Evolutionary conservation across 1,140 invertebrate species (phyloP), one percentile per base, ranked within the genome.

Genomic region (Pseudoatta argentina): DNA sequence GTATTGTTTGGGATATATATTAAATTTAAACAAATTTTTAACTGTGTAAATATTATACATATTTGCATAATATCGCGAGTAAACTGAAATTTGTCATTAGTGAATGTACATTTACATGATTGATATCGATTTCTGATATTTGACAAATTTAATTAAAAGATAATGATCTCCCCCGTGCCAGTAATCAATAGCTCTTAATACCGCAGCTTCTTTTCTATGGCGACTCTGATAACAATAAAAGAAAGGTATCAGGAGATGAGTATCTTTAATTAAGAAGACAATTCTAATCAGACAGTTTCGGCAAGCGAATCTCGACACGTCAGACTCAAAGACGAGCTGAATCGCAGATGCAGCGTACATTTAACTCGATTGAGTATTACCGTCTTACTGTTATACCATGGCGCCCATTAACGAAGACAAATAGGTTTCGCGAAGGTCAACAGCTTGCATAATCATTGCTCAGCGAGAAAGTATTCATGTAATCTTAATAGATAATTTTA

Each of bases 231-330:
- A 67, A 73, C 51, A 27, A 12, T 89, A 86, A 81, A 64, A 76
- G 30, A 59, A 44, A 3, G 51, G n/a, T 30, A 77, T 86, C 86
- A 75, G 78, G 55, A 53, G 72, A 55, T 64, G 59, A 63, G 66
- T 55, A 63, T 21, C 59, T 86, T 89, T 89, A 87, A 89, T 89
- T 89, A 89, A 73, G 59, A 61, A 48, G 57, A 77, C 44, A 44
- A 2, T 53, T 86, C 66, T 77, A 59, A 87, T 89, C 87, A 86
- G 88, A 89, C 73, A 83, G 85, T 87, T 89, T 88, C 44, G 30
- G 34, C 10, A 55, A 18, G 12, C 48, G 72, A 66, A 12, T 81
- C 69, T 39, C 71, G 57, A 18, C 14, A 27, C 21, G 39, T 10
- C 48, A 2, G 27, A 44, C 71, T 81, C 76, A 71, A 89, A 85